Evolutionary conservation across 1,140 invertebrate species (phyloP), one percentile per base, ranked within the genome.

Genomic region (Drosophila asahinai): DNA sequence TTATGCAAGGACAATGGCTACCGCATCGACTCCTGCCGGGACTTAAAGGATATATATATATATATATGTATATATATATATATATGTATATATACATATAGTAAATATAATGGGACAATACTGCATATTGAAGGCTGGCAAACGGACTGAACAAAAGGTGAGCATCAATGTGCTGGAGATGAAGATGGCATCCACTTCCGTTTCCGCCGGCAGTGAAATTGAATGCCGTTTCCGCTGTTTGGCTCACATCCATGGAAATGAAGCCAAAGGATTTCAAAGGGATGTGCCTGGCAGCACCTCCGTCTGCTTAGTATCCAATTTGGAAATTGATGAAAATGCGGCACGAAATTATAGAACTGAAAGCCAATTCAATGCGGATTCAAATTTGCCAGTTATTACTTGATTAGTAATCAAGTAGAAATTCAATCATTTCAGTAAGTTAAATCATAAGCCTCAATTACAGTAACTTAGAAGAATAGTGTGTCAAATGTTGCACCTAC

Each of bases 61-160:
- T 9, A 51, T 30, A 40, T 8, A 33, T 33, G 2, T 33, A n/a
- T n/a, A n/a, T n/a, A n/a, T n/a, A n/a, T n/a, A n/a, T n/a, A n/a
- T n/a, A 19, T 19, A 42, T 3, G 7, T 47, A 17, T 22, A 19
- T 60, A 60, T 60, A n/a, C 22, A 15, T 15, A 12, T 38, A 9
- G 17, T 22, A 48, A 66, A 66, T 67, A 67, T 51, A 51, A 68
- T 33, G 62, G 62, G 25, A 68, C 33, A 49, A 40, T 40, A 67
- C 33, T 68, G 58, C 36, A 40, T 66, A 68, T 66, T 66, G 36
- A 51, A 6, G 8, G 25, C 43, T 48, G 65, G 33, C 61, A 67
- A 66, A 68, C 62, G 66, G 45, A 51, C 6, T 25, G 33, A 42
- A 49, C 45, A 68, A 68, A 67, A 67, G 63, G 65, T 68, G 25